Conservation (phyloP, 2,797 vertebrate species). For the Eulemur coronatus region DNA sequence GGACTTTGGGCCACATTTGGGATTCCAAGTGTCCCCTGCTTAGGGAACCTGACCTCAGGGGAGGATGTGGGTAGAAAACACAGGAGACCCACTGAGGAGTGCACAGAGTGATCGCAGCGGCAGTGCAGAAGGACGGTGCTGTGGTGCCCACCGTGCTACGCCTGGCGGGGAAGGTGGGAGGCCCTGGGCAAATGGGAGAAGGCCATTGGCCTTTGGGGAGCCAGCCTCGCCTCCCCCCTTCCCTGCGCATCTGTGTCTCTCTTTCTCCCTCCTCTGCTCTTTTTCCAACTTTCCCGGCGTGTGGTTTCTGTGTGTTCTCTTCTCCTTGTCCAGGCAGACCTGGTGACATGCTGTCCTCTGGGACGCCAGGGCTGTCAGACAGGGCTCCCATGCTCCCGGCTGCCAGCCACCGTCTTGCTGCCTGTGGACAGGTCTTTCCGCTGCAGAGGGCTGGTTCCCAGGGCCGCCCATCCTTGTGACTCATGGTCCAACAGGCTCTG, state of each 20-base stretch:
- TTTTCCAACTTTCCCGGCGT: background rate
- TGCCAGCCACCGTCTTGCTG: too few species aligned
- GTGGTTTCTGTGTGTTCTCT: background rate
- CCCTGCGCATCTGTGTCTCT: background rate
- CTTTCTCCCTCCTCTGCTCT: background rate
- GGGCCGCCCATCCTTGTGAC: background rate
- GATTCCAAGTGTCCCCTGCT: too few species aligned
- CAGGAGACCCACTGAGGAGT: background rate
- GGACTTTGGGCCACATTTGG: background rate
- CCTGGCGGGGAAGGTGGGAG: too few species aligned
- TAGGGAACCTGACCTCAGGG: background rate
- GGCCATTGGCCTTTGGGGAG: background rate
- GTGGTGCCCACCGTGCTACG: background rate
- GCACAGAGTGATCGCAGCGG: background rate
- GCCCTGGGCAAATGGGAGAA: background rate
- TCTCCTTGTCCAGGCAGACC: too few species aligned
- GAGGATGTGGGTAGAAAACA: background rate
- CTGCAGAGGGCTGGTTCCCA: background rate
- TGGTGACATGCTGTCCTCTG: background rate
- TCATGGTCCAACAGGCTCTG: background rate
- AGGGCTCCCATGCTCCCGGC: background rate
- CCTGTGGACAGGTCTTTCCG: background rate
- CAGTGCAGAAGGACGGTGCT: background rate
- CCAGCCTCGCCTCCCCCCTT: background rate
- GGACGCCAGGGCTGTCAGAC: background rate